Evolutionary conservation across 2,797 vertebrate species (phyloP).

Genomic region (Rallus crepitans): DNA sequence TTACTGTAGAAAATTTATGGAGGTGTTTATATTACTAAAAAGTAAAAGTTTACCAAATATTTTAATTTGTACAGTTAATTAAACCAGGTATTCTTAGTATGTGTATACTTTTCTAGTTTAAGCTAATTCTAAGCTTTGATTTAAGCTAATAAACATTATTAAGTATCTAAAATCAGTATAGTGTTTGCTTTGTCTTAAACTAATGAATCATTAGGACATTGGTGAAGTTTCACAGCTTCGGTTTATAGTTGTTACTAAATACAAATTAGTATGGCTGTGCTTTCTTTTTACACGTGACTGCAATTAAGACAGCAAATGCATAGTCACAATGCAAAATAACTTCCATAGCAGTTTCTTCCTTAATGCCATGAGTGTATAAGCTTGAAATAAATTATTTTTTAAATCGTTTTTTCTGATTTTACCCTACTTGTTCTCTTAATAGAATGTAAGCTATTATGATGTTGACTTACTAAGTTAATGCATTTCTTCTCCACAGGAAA

Average conservation of each 20-base stretch:
- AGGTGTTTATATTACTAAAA: background rate
- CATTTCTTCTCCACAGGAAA: slow-evolving; percentile 83
- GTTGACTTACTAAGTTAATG: background rate
- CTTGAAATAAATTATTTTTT: background rate
- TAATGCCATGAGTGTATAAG: background rate
- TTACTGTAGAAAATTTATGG: background rate
- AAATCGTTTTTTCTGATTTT: background rate
- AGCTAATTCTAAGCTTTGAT: background rate
- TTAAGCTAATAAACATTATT: background rate
- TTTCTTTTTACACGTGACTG: background rate
- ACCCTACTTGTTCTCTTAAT: background rate
- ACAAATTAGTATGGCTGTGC: background rate
- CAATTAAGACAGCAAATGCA: background rate
- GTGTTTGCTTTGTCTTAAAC: background rate
- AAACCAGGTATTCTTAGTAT: background rate
- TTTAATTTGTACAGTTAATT: background rate
- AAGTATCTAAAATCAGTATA: background rate
- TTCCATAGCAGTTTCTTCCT: background rate
- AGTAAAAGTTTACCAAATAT: background rate
- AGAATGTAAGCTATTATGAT: background rate
- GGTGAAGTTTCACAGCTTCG: background rate
- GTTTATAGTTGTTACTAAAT: background rate
- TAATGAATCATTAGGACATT: background rate
- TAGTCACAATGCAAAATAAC: background rate
- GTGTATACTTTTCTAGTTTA: background rate